Percentiles rank a stretch among this genome's conserved stretches.
These are phyloP conservation scores for Gymnocephalus cernua DNA, from an alignment of 2,113 vertebrate genomes.

Conservation along the genomic window DNA sequence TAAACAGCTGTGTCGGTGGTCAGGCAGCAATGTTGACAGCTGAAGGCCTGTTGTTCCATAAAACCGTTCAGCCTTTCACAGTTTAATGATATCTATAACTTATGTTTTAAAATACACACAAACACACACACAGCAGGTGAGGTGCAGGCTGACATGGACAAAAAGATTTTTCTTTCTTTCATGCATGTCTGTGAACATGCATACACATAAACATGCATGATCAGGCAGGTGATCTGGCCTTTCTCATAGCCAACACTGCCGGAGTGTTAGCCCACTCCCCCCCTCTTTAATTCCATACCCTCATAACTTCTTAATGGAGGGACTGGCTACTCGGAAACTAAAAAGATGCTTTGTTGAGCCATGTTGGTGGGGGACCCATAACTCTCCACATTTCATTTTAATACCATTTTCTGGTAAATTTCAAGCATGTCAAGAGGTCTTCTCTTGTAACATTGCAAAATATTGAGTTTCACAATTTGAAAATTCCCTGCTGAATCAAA, in stretches of 20 bases:
- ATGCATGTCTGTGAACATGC: slow-evolving; percentile 31
- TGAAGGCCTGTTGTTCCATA: slow-evolving; percentile 73
- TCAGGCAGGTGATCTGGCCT: slow-evolving; percentile 62
- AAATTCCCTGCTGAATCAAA: slow-evolving; percentile 40
- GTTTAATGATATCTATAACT: slow-evolving; percentile 65
- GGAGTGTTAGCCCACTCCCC: slow-evolving; percentile 31
- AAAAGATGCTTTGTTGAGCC: slow-evolving; percentile 44
- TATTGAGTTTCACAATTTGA: slow-evolving; percentile 56
- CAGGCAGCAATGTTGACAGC: slow-evolving; percentile 73
- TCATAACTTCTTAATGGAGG: slow-evolving; percentile 60
- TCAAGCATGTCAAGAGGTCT: slow-evolving; percentile 58
- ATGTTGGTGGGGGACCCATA: slow-evolving; percentile 29
- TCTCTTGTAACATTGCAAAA: slow-evolving; percentile 55
- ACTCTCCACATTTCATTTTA: slow-evolving; percentile 45
- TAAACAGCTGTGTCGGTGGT: slow-evolving; percentile 70
- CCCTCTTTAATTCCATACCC: slow-evolving; percentile 29
- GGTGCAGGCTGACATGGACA: not conserved
- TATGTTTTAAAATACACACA: slow-evolving; percentile 47
- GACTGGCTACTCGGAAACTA: slow-evolving; percentile 44
- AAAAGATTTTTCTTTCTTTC: slow-evolving; percentile 20
- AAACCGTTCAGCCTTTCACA: slow-evolving; percentile 50
- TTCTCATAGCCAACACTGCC: slow-evolving; percentile 54
- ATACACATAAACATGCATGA: slow-evolving; percentile 33
- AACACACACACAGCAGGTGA: slow-evolving; percentile 55
- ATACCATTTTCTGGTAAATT: slow-evolving; percentile 60